These are phyloP conservation scores for Drosophila insularis DNA, from an alignment of 1,140 invertebrate species.

Conservation along the genomic window DNA sequence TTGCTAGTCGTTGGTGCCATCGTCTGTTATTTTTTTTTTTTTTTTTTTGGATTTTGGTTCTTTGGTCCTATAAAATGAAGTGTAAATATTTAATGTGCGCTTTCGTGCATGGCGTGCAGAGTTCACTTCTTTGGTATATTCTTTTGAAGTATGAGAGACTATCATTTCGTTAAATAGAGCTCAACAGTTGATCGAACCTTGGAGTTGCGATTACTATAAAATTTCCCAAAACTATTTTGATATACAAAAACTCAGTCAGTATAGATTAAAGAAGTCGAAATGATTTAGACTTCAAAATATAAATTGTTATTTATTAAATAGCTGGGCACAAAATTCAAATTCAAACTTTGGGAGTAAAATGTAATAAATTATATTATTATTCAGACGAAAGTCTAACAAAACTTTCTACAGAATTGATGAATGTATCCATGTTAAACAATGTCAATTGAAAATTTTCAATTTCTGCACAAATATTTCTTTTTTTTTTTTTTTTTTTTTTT, in stretches of 20 bases:
- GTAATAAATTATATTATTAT: too few relatives aligned
- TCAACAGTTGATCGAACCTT: constrained; percentile 51
- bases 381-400: too few relatives aligned
- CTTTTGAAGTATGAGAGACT: background rate
- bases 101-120: constrained; percentile 74
- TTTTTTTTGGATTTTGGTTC: constrained; percentile 18
- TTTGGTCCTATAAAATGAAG: constrained; percentile 73
- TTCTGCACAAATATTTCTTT: background rate
- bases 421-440: too few relatives aligned
- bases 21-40: constrained; percentile 18
- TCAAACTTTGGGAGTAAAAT: too few relatives aligned
- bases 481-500: too few relatives aligned
- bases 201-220: background rate
- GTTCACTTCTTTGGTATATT: constrained; percentile 33
- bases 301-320: too few relatives aligned
- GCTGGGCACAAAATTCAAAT: too few relatives aligned
- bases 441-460: constrained; percentile 1
- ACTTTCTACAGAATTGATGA: too few relatives aligned
- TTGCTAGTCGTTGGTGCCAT: constrained; percentile 34
- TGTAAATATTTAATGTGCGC: constrained; percentile 82
- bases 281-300: too few relatives aligned
- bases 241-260: too few relatives aligned
- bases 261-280: too few relatives aligned
- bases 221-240: background rate
- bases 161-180: constrained; percentile 26